phyloP scores from a whole-genome alignment of 2,888 invertebrate genomes.

The Chloromyia formosa region DNA sequence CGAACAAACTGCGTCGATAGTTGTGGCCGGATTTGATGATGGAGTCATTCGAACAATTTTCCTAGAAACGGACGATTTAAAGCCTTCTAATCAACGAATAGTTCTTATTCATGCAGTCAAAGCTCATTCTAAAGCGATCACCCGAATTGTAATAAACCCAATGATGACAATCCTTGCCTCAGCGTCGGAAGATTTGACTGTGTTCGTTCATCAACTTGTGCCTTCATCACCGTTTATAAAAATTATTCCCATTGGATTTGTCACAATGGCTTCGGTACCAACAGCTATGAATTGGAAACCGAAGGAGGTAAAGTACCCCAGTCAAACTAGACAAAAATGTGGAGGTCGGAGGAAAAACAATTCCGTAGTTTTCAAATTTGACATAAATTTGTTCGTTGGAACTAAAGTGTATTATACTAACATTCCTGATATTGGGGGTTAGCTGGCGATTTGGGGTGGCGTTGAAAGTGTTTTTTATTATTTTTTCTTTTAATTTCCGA shows the following conservation, averaged over 20 bases:
- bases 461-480: too few relatives aligned
- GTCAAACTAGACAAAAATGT: background rate
- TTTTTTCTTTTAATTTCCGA: too few relatives aligned
- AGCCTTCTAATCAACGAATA: conserved; percentile 49
- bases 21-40: conserved; percentile 76
- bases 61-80: conserved; percentile 53
- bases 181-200: conserved; percentile 73
- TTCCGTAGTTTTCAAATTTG: background rate
- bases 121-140: conserved; percentile 73
- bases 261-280: conserved; percentile 71
- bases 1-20: conserved; percentile 71
- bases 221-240: conserved; percentile 61
- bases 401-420: too few relatives aligned
- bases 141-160: conserved; percentile 70
- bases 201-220: conserved; percentile 72
- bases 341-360: too few relatives aligned
- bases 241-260: conserved; percentile 74
- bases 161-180: conserved; percentile 70
- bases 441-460: too few relatives aligned
- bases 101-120: conserved; percentile 67
- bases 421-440: too few relatives aligned
- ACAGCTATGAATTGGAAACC: conserved; percentile 76
- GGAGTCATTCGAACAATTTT: conserved; percentile 72
- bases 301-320: conserved; percentile 61
- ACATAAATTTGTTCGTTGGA: conserved; percentile 42